Evolutionary conservation across 35 echinoderm and acorn worm genomes (phyloP).

Genomic region (Acanthaster planci): DNA sequence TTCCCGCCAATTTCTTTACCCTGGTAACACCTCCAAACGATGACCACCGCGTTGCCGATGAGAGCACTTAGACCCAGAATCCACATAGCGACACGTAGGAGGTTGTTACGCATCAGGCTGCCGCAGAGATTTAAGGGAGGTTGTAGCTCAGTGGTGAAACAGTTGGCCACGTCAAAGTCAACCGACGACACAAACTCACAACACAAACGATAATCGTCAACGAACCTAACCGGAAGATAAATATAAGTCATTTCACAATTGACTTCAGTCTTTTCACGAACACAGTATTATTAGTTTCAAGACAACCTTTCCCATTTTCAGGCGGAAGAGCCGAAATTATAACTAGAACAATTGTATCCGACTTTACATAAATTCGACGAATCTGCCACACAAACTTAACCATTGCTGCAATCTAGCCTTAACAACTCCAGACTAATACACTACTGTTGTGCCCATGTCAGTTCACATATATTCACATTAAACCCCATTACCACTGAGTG

Average conservation of each 20-base stretch:
- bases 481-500: too few species aligned
- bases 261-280: neutral
- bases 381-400: neutral
- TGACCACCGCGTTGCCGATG: slow-evolving; percentile 49
- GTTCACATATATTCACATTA: too few species aligned
- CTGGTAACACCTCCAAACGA: slow-evolving; percentile 7
- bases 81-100: slow-evolving; percentile 50
- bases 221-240: neutral
- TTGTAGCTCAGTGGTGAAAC: neutral
- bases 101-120: slow-evolving; percentile 33
- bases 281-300: neutral
- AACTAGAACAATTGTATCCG: neutral
- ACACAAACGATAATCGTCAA: slow-evolving; percentile 47
- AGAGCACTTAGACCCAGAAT: slow-evolving; percentile 49
- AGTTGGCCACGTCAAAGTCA: neutral
- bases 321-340: too few species aligned
- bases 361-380: neutral
- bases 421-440: too few species aligned
- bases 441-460: too few species aligned
- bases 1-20: neutral
- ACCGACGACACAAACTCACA: slow-evolving; percentile 14
- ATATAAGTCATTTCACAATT: neutral
- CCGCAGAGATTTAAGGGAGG: slow-evolving; percentile 19
- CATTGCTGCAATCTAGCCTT: neutral
- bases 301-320: neutral